Conservation (phyloP, 1,140 invertebrate genomes). For the Drosophila albomicans region DNA sequence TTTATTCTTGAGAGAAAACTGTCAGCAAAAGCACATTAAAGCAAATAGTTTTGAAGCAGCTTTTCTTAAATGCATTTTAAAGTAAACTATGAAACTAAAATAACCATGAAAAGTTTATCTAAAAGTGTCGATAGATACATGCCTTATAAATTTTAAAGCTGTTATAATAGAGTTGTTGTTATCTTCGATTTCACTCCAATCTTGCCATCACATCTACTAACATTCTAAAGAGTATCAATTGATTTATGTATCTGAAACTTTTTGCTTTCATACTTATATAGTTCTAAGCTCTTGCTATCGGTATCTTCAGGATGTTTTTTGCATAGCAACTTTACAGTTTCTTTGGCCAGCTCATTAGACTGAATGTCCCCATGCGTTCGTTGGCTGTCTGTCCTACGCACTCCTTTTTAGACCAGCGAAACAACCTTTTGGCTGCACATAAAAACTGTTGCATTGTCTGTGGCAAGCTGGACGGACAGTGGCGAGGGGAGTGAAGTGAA, state of each 20-base stretch:
- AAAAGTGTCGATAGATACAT: background rate
- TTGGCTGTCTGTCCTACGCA: slow-evolving; percentile 42
- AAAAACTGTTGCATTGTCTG: slow-evolving; percentile 55
- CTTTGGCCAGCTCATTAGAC: slow-evolving; percentile 39
- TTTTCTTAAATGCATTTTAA: too few relatives aligned
- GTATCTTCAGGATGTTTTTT: slow-evolving; percentile 3
- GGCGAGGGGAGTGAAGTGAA: background rate
- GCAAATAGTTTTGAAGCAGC: too few relatives aligned
- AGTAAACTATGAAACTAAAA: too few relatives aligned
- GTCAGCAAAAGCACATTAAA: too few relatives aligned
- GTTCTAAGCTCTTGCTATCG: background rate
- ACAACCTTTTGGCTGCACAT: slow-evolving; percentile 35
- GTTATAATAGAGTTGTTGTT: background rate
- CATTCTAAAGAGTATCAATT: slow-evolving; percentile 10
- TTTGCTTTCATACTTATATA: background rate
- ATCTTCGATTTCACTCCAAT: background rate
- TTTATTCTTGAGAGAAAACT: too few relatives aligned
- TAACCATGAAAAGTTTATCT: too few relatives aligned
- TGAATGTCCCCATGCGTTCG: slow-evolving; percentile 34
- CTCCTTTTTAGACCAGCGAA: slow-evolving; percentile 37
- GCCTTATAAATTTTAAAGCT: background rate
- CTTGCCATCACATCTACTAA: slow-evolving; percentile 3
- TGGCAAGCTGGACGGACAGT: too few relatives aligned
- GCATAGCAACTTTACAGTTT: slow-evolving; percentile 8
- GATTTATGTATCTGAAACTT: slow-evolving; percentile 12